phyloP scores from a whole-genome alignment of 2,888 invertebrate genomes.

The Pollenia labialis region DNA sequence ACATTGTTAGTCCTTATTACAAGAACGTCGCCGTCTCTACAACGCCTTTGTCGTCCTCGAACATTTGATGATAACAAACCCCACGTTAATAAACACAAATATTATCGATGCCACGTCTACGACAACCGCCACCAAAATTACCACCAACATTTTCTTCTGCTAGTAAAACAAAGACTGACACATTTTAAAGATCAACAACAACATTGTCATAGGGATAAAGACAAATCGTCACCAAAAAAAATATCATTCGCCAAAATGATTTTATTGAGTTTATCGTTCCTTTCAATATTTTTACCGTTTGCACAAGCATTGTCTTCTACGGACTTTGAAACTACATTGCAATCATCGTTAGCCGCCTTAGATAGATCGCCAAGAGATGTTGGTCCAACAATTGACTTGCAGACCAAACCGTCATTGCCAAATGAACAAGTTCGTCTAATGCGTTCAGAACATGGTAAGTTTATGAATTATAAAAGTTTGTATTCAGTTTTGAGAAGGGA shows the following conservation, averaged over 20 bases:
- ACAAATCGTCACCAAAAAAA: conserved; percentile 47
- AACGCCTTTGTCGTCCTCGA: conserved; percentile 34
- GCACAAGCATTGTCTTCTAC: conserved; percentile 72
- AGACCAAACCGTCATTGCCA: conserved; percentile 13
- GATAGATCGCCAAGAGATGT: conserved; percentile 59
- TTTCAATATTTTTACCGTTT: conserved; percentile 76
- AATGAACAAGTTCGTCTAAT: conserved; percentile 73
- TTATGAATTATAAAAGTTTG: not conserved
- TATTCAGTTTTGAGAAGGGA: too few relatives aligned
- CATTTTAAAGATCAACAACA: conserved; percentile 64
- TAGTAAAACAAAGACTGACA: conserved; percentile 64
- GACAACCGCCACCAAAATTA: conserved; percentile 42
- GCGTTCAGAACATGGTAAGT: conserved; percentile 78
- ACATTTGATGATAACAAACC: not conserved
- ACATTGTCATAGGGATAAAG: conserved; percentile 40
- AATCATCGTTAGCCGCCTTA: conserved; percentile 65
- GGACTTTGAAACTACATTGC: conserved; percentile 62
- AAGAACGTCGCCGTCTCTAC: conserved; percentile 1
- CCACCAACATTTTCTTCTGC: conserved; percentile 33
- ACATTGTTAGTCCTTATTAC: conserved; percentile 37
- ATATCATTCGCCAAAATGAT: conserved; percentile 41
- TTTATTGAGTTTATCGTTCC: conserved; percentile 75
- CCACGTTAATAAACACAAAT: not conserved
- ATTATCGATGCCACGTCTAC: conserved; percentile 44
- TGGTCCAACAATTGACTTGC: conserved; percentile 24